Conservation (phyloP, 2,797 vertebrate genomes). For the Toxotes lorentzi region DNA sequence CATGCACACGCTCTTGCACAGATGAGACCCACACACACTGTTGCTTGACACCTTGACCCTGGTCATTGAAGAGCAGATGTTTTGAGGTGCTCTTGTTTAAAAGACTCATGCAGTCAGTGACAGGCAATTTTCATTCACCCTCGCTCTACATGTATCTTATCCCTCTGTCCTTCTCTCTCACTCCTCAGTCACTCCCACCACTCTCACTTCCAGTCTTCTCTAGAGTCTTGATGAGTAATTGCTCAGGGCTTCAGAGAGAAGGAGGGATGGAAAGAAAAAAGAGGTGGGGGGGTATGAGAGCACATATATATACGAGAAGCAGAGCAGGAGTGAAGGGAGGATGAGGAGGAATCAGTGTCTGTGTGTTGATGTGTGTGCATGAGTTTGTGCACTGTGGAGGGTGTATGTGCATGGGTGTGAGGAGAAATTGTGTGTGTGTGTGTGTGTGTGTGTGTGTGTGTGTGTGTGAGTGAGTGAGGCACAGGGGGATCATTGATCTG, state of each 20-base stretch:
- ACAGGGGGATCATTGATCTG: constrained; percentile 85
- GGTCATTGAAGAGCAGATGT: constrained; percentile 67
- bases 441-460: constrained; percentile 38
- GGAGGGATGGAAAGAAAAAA: constrained; percentile 67
- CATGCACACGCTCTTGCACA: constrained; percentile 23
- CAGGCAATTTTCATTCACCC: constrained; percentile 52
- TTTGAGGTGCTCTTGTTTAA: constrained; percentile 55
- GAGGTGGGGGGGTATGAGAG: constrained; percentile 43
- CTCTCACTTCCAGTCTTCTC: constrained; percentile 63
- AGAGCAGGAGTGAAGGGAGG: constrained; percentile 55
- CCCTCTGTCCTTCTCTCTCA: constrained; percentile 40
- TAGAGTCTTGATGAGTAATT: constrained; percentile 83
- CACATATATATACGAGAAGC: constrained; percentile 50
- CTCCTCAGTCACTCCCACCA: constrained; percentile 23
- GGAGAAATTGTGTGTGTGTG: constrained; percentile 18
- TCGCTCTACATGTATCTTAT: constrained; percentile 39
- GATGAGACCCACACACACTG: constrained; percentile 20
- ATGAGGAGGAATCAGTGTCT: constrained; percentile 51
- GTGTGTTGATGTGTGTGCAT: constrained; percentile 16
- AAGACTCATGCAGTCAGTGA: constrained; percentile 30
- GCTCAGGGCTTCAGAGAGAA: constrained; percentile 80
- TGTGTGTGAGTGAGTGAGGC: constrained; percentile 56
- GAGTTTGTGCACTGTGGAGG: constrained; percentile 31
- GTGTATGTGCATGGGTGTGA: constrained; percentile 44
- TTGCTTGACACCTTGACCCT: constrained; percentile 51